Conservation (phyloP, 2,888 invertebrate genomes). For the Acanthosepion pharaonis region DNA sequence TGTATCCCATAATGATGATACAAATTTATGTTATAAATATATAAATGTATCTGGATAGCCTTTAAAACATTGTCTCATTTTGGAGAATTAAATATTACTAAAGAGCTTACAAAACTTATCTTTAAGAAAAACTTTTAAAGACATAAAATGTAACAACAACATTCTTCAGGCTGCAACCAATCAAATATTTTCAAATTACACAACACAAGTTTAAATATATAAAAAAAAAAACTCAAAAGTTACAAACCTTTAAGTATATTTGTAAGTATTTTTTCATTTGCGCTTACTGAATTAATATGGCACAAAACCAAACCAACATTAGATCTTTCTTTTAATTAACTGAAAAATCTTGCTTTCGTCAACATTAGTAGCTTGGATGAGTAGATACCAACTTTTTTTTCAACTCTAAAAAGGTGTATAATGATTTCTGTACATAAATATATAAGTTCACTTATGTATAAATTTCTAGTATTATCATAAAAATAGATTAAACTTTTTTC, state of each 20-base stretch:
- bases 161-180: background rate
- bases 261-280: background rate
- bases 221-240: background rate
- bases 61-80: conserved; percentile 18
- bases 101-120: too few species aligned
- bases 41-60: background rate
- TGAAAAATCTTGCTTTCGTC: background rate
- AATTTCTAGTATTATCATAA: background rate
- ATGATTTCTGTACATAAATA: background rate
- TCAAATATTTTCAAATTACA: background rate
- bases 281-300: background rate
- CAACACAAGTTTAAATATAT: background rate
- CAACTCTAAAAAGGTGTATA: background rate
- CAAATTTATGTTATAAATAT: background rate
- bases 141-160: background rate
- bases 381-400: background rate
- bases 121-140: background rate
- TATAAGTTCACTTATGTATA: background rate
- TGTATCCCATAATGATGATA: background rate
- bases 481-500: background rate
- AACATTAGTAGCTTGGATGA: background rate
- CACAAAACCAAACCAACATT: background rate
- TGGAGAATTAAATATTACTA: background rate
- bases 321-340: background rate
- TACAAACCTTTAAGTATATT: background rate